These are phyloP conservation scores for Xestoiulus laeticollis DNA, from an alignment of 2,888 invertebrate genomes.

Conservation along the genomic window DNA sequence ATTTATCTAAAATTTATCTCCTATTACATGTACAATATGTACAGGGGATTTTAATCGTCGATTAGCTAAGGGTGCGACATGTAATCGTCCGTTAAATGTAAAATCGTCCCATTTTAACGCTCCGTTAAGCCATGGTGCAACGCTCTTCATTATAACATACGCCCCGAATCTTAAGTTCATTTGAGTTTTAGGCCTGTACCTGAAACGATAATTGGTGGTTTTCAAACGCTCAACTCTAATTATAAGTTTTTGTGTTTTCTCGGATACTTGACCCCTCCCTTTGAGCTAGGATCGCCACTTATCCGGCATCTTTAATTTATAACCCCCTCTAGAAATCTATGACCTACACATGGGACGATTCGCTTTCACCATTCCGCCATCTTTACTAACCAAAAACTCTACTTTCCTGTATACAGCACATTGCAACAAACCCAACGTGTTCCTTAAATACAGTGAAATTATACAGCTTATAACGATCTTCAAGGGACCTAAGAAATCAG, in stretches of 20 bases:
- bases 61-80: too few species aligned
- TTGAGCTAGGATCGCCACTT: neutral
- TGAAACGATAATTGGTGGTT: constrained; percentile 22
- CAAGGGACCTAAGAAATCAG: too few species aligned
- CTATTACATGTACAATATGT: too few species aligned
- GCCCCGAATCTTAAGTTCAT: neutral
- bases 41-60: too few species aligned
- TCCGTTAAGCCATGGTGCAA: neutral
- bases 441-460: too few species aligned
- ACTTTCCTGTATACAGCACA: neutral
- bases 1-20: too few species aligned
- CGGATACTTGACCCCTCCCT: constrained; percentile 11
- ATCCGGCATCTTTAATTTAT: constrained; percentile 12
- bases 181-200: neutral
- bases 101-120: neutral
- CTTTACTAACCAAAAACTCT: neutral
- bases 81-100: neutral
- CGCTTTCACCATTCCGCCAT: neutral
- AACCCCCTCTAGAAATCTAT: neutral
- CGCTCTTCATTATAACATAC: neutral
- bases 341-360: neutral
- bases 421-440: too few species aligned
- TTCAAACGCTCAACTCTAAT: constrained; percentile 5
- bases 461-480: too few species aligned
- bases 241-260: neutral